Percentiles rank a stretch among this genome's conserved stretches.
These are phyloP conservation scores for Pyralis farinalis DNA, from an alignment of 2,888 invertebrate genomes.

Conservation along the genomic window DNA sequence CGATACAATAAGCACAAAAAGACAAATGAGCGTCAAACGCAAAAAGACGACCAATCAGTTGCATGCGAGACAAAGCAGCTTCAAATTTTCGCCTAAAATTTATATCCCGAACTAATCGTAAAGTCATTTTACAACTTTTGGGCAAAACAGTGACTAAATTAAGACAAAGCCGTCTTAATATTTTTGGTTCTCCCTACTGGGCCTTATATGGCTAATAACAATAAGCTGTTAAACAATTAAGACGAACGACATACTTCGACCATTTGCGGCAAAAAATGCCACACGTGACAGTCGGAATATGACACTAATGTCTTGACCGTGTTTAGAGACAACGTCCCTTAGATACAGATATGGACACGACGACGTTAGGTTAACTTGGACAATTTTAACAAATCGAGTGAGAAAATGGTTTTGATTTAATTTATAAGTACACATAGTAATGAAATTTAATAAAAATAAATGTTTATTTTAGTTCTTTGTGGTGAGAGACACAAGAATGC, in stretches of 20 bases:
- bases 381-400: not conserved
- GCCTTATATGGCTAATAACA: conserved; percentile 37
- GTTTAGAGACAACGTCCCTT: conserved; percentile 28
- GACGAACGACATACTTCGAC: conserved; percentile 51
- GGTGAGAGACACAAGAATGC: no score
- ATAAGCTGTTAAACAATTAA: conserved; percentile 63
- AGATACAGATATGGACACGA: conserved; percentile 5
- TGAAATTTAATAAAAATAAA: no score
- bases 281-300: conserved; percentile 53
- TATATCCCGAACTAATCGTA: conserved; percentile 27
- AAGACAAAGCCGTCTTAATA: conserved; percentile 19
- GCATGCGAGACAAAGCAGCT: conserved; percentile 37
- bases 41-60: conserved; percentile 31
- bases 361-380: conserved; percentile 2
- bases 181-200: conserved; percentile 21
- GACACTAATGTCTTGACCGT: conserved; percentile 51
- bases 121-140: conserved; percentile 21
- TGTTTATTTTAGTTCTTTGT: no score
- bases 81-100: conserved; percentile 19
- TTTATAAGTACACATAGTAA: no score
- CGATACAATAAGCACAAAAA: not conserved
- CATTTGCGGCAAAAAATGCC: conserved; percentile 54
- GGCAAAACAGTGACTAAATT: conserved; percentile 2
- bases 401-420: not conserved
- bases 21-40: not conserved